These are phyloP conservation scores for Plutomurus gul DNA, from an alignment of 1,140 invertebrate species.

Conservation along the genomic window DNA sequence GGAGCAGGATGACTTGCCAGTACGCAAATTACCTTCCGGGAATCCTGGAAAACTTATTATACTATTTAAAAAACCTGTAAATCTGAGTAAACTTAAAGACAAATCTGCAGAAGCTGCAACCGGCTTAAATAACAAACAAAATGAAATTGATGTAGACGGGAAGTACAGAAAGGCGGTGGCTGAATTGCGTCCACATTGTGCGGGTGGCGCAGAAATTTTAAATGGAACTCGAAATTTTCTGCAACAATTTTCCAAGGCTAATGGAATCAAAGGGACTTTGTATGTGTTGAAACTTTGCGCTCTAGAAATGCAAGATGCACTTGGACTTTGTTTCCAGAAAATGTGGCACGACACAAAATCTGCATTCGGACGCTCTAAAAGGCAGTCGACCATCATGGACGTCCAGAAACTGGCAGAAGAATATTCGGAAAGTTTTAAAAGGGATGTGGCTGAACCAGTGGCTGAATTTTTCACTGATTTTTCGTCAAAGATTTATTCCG, in stretches of 20 bases:
- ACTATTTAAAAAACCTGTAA: too few relatives aligned
- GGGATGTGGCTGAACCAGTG: not conserved
- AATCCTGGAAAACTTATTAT: too few relatives aligned
- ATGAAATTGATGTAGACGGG: not conserved
- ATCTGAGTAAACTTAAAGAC: too few relatives aligned
- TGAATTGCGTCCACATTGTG: not conserved
- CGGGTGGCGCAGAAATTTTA: not conserved
- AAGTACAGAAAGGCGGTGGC: not conserved
- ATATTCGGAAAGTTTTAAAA: not conserved
- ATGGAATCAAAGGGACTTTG: not conserved
- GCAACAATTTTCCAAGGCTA: not conserved
- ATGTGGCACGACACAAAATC: not conserved
- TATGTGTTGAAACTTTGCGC: not conserved
- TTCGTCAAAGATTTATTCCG: not conserved
- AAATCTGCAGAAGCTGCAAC: too few relatives aligned
- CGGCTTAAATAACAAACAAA: too few relatives aligned
- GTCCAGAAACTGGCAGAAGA: not conserved
- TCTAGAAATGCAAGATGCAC: not conserved
- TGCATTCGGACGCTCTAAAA: not conserved
- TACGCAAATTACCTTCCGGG: too few relatives aligned
- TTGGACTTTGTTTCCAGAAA: not conserved
- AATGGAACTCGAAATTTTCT: not conserved
- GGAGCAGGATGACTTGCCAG: too few relatives aligned
- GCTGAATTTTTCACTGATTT: not conserved
- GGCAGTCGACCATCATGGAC: not conserved